Conservation (phyloP, 2,113 vertebrate species). For the Calonectris borealis region DNA sequence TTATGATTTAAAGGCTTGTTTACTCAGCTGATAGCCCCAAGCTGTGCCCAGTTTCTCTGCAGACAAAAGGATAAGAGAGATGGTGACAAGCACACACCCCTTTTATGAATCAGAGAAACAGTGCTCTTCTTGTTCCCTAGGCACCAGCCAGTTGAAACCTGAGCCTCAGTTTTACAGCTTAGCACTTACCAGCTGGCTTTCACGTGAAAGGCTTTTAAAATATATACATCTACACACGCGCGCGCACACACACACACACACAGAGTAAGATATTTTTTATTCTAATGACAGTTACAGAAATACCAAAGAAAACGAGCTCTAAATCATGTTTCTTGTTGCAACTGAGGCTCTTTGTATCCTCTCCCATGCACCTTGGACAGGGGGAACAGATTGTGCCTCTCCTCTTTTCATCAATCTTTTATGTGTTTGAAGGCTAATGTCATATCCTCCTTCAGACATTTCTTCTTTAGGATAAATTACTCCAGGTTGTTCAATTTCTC, state of each 20-base stretch:
- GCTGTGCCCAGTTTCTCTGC: not conserved
- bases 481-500: constrained; percentile 1
- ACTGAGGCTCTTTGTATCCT: not conserved
- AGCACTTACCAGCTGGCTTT: constrained; percentile 34
- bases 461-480: constrained; percentile 48
- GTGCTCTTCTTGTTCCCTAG: constrained; percentile 55
- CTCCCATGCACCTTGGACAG: constrained; percentile 11
- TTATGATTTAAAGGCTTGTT: constrained; percentile 36
- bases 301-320: not conserved
- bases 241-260: not conserved
- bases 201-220: constrained; percentile 38
- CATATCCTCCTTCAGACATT: not conserved
- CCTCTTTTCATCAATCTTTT: constrained; percentile 59
- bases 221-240: not conserved
- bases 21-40: constrained; percentile 35
- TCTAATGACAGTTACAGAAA: not conserved
- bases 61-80: constrained; percentile 47
- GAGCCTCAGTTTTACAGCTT: constrained; percentile 51
- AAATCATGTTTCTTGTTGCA: not conserved
- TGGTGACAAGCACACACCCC: constrained; percentile 39
- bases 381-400: constrained; percentile 55
- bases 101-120: constrained; percentile 53
- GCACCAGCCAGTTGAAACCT: constrained; percentile 26
- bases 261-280: not conserved
- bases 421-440: constrained; percentile 54